phyloP scores from a whole-genome alignment of 1,140 invertebrate species.

The Sitophilus oryzae region DNA sequence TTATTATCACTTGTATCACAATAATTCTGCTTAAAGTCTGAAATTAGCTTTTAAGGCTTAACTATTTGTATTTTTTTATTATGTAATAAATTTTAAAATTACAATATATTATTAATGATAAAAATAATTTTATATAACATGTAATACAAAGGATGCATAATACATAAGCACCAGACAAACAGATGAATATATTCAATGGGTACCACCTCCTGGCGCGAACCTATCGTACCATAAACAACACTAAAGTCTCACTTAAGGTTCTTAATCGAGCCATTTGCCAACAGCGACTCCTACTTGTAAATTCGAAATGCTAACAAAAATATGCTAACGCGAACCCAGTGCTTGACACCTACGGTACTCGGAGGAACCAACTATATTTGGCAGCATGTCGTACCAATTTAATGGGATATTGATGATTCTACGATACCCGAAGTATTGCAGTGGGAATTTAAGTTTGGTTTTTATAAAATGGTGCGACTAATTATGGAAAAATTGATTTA shows the following conservation, averaged over 20 bases:
- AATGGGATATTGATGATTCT: no score
- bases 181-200: background rate
- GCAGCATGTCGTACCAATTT: no score
- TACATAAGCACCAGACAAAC: background rate
- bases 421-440: no score
- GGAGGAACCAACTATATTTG: slow-evolving; percentile 5
- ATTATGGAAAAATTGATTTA: no score
- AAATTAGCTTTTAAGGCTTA: no score
- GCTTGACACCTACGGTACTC: slow-evolving; percentile 4
- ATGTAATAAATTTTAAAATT: no score
- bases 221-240: slow-evolving; percentile 17
- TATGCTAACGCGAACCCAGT: background rate
- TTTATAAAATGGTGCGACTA: no score
- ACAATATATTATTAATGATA: background rate
- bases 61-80: no score
- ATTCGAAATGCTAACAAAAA: slow-evolving; percentile 20
- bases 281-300: slow-evolving; percentile 20
- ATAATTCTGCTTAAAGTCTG: no score
- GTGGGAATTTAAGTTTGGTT: no score
- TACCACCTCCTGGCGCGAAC: slow-evolving; percentile 10
- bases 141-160: slow-evolving; percentile 12
- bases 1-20: no score
- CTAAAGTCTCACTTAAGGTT: slow-evolving; percentile 10
- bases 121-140: background rate
- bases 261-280: slow-evolving; percentile 19